Conservation (phyloP, 2,113 vertebrate genomes). For the Rhinichthys klamathensis region DNA sequence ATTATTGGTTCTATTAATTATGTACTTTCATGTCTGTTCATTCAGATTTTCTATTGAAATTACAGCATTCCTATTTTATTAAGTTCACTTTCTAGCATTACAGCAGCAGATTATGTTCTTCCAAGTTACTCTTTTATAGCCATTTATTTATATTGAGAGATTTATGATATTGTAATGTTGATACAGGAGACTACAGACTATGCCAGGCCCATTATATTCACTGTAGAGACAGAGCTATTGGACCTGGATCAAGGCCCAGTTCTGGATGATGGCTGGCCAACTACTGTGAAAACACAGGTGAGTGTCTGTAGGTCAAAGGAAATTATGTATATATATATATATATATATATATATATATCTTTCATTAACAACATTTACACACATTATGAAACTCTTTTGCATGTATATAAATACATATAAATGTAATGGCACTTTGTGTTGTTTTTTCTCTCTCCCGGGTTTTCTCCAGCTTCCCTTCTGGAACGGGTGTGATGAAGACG, state of each 20-base stretch:
- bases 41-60: not conserved
- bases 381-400: not conserved
- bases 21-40: not conserved
- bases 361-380: not conserved
- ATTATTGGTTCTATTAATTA: not conserved
- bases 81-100: conserved; percentile 3
- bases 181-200: conserved; percentile 92
- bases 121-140: not conserved
- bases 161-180: conserved; percentile 12
- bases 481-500: conserved; percentile 96
- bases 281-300: conserved; percentile 84
- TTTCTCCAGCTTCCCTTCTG: conserved; percentile 89
- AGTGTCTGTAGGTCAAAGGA: conserved; percentile 19
- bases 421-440: not conserved
- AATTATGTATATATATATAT: too few species aligned
- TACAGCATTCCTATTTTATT: conserved; percentile 13
- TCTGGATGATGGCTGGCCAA: conserved; percentile 90
- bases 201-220: conserved; percentile 88
- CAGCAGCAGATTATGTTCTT: conserved; percentile 1
- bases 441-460: not conserved
- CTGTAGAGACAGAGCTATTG: conserved; percentile 81
- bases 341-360: too few species aligned
- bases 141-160: not conserved
- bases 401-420: not conserved
- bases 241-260: conserved; percentile 75